These are phyloP conservation scores for Hirtodrosophila histrioides DNA, from an alignment of 2,888 invertebrate species.

Conservation along the genomic window DNA sequence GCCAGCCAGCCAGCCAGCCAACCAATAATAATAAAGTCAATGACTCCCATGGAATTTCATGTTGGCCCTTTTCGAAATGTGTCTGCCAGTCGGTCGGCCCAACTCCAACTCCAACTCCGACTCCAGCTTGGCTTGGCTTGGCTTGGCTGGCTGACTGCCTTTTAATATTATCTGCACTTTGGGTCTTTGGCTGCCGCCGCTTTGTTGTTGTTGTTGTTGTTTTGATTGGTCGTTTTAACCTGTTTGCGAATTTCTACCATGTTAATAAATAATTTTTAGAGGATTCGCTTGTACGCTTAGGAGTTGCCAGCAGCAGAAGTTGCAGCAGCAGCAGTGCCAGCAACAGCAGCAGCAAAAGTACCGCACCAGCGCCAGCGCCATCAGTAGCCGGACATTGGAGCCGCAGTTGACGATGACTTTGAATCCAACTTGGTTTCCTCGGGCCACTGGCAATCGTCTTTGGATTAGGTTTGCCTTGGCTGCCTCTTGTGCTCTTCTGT, in stretches of 20 bases:
- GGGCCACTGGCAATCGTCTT: conserved; percentile 29
- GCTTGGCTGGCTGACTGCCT: conserved; percentile 65
- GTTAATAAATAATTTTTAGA: conserved; percentile 84
- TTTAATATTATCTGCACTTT: conserved; percentile 78
- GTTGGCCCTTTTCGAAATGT: conserved; percentile 79
- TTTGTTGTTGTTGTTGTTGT: conserved; percentile 60
- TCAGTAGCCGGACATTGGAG: conserved; percentile 39
- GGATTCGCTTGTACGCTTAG: conserved; percentile 67
- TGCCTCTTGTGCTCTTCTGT: conserved; percentile 17
- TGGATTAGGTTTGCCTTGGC: conserved; percentile 47
- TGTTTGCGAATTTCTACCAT: conserved; percentile 82
- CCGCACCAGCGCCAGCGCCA: conserved; percentile 40
- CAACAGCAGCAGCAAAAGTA: conserved; percentile 35
- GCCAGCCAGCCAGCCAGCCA: conserved; percentile 29
- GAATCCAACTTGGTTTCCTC: conserved; percentile 14
- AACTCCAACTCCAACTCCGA: conserved; percentile 46
- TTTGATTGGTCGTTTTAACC: conserved; percentile 81
- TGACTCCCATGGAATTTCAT: conserved; percentile 82
- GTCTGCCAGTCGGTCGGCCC: conserved; percentile 67
- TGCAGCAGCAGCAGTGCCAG: conserved; percentile 24
- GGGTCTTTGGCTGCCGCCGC: conserved; percentile 71
- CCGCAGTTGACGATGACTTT: conserved; percentile 3
- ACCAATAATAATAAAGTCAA: conserved; percentile 78
- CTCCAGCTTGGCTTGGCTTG: conserved; percentile 17
- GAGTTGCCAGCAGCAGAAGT: conserved; percentile 45